Evolutionary conservation across 2,888 invertebrate genomes (phyloP), one percentile per base, ranked within the genome.

Genomic region (Idaea biselata): DNA sequence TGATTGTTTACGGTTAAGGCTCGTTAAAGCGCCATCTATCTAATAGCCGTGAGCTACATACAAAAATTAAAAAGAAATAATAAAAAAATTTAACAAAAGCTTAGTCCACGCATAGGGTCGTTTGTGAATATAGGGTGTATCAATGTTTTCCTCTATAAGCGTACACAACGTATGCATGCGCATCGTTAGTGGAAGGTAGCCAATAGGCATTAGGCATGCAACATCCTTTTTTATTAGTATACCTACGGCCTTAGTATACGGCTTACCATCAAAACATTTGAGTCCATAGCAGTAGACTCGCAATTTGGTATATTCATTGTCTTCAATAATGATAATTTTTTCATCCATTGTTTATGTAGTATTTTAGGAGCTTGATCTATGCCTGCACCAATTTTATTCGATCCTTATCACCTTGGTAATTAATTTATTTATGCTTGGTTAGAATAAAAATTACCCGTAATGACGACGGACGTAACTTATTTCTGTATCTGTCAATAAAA

Each of bases 401-500:
- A 56, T 65, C 6, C 25, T 44, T 61, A 80, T 81, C 81, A 79
- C 81, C 81, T 79, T 72, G 81, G 81, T 80, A 80, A 81, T 81
- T 79, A 81, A 72, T 79, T 71, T 81, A 81, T 81, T 81, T 79
- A 80, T 71, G 44, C 44, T 44, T 44, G 14, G 14, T 44, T 44
- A 44, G 14, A 44, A 44, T 44, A 14, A 44, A 44, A 44, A 44
- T 44, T 44, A 3, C 6, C 44, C 44, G 44, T 44, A 7, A 44
- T 44, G 44, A 44, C 14, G 44, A 44, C 44, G 44, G 44, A 25
- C 44, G 44, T 8, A 44, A 7, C 44, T 44, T 32, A 32, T 32
- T 44, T 44, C 11, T 44, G 44, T 14, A 6, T 44, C 11, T 44
- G 44, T 44, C 44, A 44, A 44, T 25, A 25, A 25, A 44, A 11